Conservation (phyloP, 2,113 vertebrate species). For the Galemys pyrenaicus region DNA sequence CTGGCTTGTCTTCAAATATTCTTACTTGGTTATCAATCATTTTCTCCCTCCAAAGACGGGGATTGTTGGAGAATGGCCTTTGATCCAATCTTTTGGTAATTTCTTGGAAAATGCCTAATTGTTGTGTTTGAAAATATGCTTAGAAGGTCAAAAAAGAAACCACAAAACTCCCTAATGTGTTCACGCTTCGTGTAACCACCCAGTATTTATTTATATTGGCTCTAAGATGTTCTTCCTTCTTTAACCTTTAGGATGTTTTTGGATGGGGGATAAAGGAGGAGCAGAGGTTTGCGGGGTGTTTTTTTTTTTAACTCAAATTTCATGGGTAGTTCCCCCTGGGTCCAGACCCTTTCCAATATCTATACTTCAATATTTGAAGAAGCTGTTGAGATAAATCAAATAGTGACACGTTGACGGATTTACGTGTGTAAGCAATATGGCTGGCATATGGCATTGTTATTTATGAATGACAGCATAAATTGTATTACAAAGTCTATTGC, state of each 20-base stretch:
- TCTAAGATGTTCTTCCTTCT: background rate
- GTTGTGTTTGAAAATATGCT: background rate
- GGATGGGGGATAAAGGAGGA: background rate
- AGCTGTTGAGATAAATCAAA: slow-evolving; percentile 89
- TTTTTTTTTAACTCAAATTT: slow-evolving; percentile 8
- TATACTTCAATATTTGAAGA: slow-evolving; percentile 83
- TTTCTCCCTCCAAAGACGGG: slow-evolving; percentile 6
- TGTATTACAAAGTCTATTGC: slow-evolving; percentile 82
- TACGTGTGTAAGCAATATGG: slow-evolving; percentile 89
- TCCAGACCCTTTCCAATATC: slow-evolving; percentile 45
- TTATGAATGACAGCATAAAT: slow-evolving; percentile 90
- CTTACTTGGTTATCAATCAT: slow-evolving; percentile 46
- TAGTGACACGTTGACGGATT: slow-evolving; percentile 87
- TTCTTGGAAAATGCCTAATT: slow-evolving; percentile 10
- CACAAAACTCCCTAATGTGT: background rate
- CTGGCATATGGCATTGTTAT: slow-evolving; percentile 89
- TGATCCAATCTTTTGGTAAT: slow-evolving; percentile 9
- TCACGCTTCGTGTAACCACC: background rate
- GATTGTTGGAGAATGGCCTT: slow-evolving; percentile 18
- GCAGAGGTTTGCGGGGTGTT: background rate
- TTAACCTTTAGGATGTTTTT: slow-evolving; percentile 23
- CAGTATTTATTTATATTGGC: slow-evolving; percentile 53
- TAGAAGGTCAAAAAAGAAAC: background rate
- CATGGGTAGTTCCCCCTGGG: background rate
- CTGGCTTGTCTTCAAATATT: slow-evolving; percentile 34